Evolutionary conservation across 2,113 vertebrate species (phyloP).

Genomic region (Accipiter virgatus): DNA sequence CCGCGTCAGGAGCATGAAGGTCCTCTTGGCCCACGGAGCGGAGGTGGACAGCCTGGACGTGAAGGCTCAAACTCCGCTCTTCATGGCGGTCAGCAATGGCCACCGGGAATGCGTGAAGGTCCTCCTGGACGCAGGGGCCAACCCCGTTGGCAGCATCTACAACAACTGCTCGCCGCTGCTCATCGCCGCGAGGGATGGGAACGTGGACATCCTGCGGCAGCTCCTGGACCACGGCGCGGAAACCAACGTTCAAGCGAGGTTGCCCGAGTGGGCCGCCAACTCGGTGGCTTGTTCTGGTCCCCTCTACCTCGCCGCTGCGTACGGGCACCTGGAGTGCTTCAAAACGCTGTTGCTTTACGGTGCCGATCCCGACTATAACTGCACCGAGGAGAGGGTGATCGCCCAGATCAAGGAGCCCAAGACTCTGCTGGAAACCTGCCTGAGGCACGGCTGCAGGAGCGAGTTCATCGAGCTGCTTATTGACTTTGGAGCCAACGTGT

Average conservation of each 20-base stretch:
- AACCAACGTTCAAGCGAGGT: slow-evolving; percentile 80
- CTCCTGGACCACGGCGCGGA: slow-evolving; percentile 84
- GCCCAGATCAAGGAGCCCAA: slow-evolving; percentile 81
- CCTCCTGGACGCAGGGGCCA: slow-evolving; percentile 86
- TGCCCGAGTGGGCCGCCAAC: slow-evolving; percentile 83
- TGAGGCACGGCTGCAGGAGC: slow-evolving; percentile 80
- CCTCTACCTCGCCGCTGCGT: slow-evolving; percentile 87
- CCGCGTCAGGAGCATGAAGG: slow-evolving; percentile 78
- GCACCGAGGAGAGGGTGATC: slow-evolving; percentile 79
- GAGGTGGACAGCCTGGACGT: slow-evolving; percentile 90
- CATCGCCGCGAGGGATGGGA: slow-evolving; percentile 85
- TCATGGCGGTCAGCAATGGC: slow-evolving; percentile 87
- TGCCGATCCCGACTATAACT: slow-evolving; percentile 91
- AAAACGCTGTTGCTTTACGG: slow-evolving; percentile 85
- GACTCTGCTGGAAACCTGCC: slow-evolving; percentile 87
- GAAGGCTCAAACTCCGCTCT: slow-evolving; percentile 95
- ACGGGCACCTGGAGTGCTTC: slow-evolving; percentile 90
- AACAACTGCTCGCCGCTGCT: slow-evolving; percentile 92
- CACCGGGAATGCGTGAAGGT: slow-evolving; percentile 84
- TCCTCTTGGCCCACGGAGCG: slow-evolving; percentile 85
- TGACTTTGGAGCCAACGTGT: slow-evolving; percentile 92
- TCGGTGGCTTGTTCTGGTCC: slow-evolving; percentile 84
- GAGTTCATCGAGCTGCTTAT: slow-evolving; percentile 87
- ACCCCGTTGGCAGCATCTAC: slow-evolving; percentile 83
- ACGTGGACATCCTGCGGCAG: slow-evolving; percentile 75